phyloP scores from a whole-genome alignment of 2,888 invertebrate species.

The Ypsolopha scabrella region DNA sequence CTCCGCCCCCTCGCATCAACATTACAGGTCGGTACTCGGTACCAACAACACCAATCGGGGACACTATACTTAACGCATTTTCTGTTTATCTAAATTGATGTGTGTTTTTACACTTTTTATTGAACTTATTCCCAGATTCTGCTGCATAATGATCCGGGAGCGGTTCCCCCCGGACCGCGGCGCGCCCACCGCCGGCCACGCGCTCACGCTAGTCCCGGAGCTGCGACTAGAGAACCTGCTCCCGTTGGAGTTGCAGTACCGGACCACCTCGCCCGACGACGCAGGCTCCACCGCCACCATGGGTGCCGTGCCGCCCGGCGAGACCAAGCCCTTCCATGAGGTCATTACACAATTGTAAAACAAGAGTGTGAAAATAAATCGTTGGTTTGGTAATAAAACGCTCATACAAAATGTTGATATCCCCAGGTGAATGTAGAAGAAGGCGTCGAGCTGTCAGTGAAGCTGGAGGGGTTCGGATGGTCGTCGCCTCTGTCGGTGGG shows the following conservation, averaged over 20 bases:
- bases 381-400: too few species aligned
- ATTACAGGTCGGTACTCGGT: constrained; percentile 10
- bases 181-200: constrained; percentile 83
- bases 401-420: neutral
- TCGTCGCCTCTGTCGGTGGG: constrained; percentile 73
- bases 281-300: constrained; percentile 21
- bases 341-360: constrained; percentile 17
- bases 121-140: constrained; percentile 74
- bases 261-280: constrained; percentile 30
- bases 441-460: constrained; percentile 79
- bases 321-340: constrained; percentile 50
- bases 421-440: constrained; percentile 78
- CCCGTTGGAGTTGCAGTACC: constrained; percentile 82
- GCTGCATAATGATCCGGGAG: constrained; percentile 83
- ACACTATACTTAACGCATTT: neutral
- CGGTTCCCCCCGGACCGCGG: constrained; percentile 80
- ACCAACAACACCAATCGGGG: neutral
- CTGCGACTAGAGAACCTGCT: constrained; percentile 88
- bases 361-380: too few species aligned
- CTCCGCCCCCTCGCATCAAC: constrained; percentile 22
- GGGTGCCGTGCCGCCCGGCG: constrained; percentile 41
- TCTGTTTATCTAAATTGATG: neutral
- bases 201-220: constrained; percentile 86
- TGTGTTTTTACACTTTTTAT: neutral
- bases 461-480: constrained; percentile 86